Evolutionary conservation across 2,113 vertebrate genomes (phyloP), one percentile per base, ranked within the genome.

Genomic region (Macquaria australasica): DNA sequence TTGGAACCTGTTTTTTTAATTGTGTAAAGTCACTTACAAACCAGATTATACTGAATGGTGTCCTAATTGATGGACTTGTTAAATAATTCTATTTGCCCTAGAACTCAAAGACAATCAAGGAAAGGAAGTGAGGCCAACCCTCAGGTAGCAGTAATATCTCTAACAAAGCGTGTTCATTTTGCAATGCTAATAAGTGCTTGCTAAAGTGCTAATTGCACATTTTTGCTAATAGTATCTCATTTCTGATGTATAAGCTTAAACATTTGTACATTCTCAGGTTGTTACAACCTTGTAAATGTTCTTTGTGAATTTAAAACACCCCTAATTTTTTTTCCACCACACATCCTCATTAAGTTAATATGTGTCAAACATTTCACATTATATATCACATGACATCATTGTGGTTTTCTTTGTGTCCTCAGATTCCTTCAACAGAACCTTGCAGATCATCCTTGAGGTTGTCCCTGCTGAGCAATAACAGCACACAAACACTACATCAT

Each of bases 381-480:
- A 1, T 28, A 20, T 50, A 45, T 45, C 59, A 14, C 1, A 39
- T 15, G 20, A 68, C 0, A 2, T 51, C 5, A 50, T 37, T 12
- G 15, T 53, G 8, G 0, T 83, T 56, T 72, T 79, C 87, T 86
- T 59, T 95, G 86, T 90, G 86, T 93, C 95, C 93, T 63, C 95
- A 99, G 98, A 96, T 25, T 94, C 56, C 25, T 67, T 96, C 84
- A 98, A 97, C 82, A 89, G 87, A 94, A 92, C 92, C 37, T 64
- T 98, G 90, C 98, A 99, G 92, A 97, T 99, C 90, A 88, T 99
- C 81, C 88, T 99, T 93, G 95, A 98, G 93, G 98, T 99, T 10
- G 82, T 97, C 76, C 98, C 98, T 60, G 77, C 96, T 67, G 97
- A 98, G 68, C 64, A 91, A 12, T 94, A 80, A 91, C 15, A 67